Conservation (phyloP, 2,113 vertebrate genomes). For the Stigmatopora argus region DNA sequence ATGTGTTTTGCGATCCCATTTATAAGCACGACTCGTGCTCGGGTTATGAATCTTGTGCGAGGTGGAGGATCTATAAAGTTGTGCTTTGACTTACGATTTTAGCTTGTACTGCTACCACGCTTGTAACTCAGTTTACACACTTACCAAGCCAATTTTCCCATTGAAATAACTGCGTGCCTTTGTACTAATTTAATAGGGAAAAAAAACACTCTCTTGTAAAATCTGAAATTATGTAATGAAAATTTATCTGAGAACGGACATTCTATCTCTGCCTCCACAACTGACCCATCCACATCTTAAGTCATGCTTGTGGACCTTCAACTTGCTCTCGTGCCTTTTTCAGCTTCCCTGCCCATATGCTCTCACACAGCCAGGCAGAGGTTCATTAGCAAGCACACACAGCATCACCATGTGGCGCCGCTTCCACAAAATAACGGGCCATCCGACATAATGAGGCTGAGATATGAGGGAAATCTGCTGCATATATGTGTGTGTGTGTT, state of each 20-base stretch:
- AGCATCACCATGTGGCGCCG: constrained; percentile 68
- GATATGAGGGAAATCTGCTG: constrained; percentile 63
- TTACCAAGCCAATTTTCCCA: not conserved
- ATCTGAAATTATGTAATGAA: not conserved
- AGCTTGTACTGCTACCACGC: not conserved
- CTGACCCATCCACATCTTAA: constrained; percentile 34
- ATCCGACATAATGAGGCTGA: constrained; percentile 75
- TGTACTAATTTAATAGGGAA: constrained; percentile 35
- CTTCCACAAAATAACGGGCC: constrained; percentile 70
- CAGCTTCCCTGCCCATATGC: constrained; percentile 62
- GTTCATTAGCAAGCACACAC: constrained; percentile 68
- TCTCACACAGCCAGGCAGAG: constrained; percentile 61
- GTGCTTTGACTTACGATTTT: not conserved
- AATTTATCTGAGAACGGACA: too few species aligned
- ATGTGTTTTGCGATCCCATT: constrained; percentile 36
- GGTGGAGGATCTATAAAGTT: not conserved
- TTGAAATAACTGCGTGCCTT: too few species aligned
- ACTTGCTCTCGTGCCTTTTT: constrained; percentile 53
- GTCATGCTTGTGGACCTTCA: constrained; percentile 52
- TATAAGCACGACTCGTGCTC: constrained; percentile 14
- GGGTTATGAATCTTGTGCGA: not conserved
- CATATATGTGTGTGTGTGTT: constrained; percentile 19
- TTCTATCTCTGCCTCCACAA: constrained; percentile 10
- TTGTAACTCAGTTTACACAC: not conserved
- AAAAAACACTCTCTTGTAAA: constrained; percentile 11